Evolutionary conservation across 2,797 vertebrate species (phyloP), one percentile per base, ranked within the genome.

Genomic region (Chiroxiphia lanceolata): DNA sequence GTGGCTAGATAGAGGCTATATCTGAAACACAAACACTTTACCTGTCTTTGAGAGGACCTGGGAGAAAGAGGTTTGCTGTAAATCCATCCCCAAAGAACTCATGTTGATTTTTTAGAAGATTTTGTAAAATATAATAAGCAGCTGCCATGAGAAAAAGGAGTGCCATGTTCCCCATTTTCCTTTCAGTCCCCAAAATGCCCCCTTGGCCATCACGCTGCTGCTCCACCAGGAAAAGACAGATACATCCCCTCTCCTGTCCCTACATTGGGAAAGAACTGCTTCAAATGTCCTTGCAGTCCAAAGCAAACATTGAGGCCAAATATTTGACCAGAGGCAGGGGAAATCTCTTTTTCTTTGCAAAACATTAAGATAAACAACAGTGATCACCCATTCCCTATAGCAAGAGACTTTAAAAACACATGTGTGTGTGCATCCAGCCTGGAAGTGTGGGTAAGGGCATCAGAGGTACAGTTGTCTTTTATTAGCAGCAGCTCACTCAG

Each of bases 1-100:
- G 1, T 31, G 36, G 23, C 34, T 21, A 0, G 19, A 6, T 1
- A 31, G 36, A 56, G n/a, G 15, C 19, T 10, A 0, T 54, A 2
- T 25, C 70, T 89, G 60, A 36, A 4, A 15, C 11, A 26, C 44
- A 34, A 25, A 17, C 57, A 75, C 15, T 74, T 68, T 13, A 25
- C 22, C 48, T n/a, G 40, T 5, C 50, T 69, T 33, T 47, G 54
- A 69, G 61, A 67, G 27, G 26, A 33, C 14, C 18, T 11, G 40
- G 40, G 29, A 34, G 64, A 53, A 74, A 45, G 26, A 65, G 9
- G 27, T 34, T 76, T 53, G 23, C 59, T 18, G 7, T 23, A 44
- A 80, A 70, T 48, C 68, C 36, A 48, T 7, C 31, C 48, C 56
- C 15, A 36, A 22, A 50, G 11, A 1, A 6, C 11, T 53, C 25